Percentiles rank a stretch among this genome's conserved stretches.
These are phyloP conservation scores for Syritta pipiens DNA, from an alignment of 2,888 invertebrate species.

Conservation along the genomic window DNA sequence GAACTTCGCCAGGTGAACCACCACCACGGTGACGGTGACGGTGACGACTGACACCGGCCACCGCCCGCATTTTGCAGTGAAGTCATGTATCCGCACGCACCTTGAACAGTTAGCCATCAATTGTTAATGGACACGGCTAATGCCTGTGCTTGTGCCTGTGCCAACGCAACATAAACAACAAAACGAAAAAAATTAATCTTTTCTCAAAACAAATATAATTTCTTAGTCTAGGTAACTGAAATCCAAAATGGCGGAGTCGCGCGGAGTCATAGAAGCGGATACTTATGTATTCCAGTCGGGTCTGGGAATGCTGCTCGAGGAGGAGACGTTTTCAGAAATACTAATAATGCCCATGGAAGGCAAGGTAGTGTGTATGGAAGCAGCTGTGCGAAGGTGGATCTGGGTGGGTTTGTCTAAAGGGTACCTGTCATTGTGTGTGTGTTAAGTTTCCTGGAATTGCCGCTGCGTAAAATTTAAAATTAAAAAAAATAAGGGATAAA, in stretches of 20 bases:
- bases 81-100: constrained; percentile 63
- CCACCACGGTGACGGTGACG: no score
- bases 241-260: constrained; percentile 67
- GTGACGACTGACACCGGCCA: no score
- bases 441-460: constrained; percentile 58
- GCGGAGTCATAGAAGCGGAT: constrained; percentile 55
- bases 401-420: constrained; percentile 41
- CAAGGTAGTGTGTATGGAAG: constrained; percentile 41
- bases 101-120: constrained; percentile 68
- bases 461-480: constrained; percentile 63
- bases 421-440: constrained; percentile 26
- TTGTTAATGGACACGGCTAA: constrained; percentile 57
- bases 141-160: constrained; percentile 1
- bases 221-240: constrained; percentile 47
- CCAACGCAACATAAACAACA: constrained; percentile 25
- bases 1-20: constrained; percentile 48
- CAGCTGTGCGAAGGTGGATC: constrained; percentile 60
- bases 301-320: constrained; percentile 67
- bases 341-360: constrained; percentile 68
- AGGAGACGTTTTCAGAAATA: constrained; percentile 67
- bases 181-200: constrained; percentile 63
- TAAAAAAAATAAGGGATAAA: constrained; percentile 52
- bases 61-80: constrained; percentile 44
- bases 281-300: constrained; percentile 64
- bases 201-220: constrained; percentile 62